These are phyloP conservation scores for Pavo muticus DNA, from an alignment of 2,113 vertebrate genomes.

Conservation along the genomic window DNA sequence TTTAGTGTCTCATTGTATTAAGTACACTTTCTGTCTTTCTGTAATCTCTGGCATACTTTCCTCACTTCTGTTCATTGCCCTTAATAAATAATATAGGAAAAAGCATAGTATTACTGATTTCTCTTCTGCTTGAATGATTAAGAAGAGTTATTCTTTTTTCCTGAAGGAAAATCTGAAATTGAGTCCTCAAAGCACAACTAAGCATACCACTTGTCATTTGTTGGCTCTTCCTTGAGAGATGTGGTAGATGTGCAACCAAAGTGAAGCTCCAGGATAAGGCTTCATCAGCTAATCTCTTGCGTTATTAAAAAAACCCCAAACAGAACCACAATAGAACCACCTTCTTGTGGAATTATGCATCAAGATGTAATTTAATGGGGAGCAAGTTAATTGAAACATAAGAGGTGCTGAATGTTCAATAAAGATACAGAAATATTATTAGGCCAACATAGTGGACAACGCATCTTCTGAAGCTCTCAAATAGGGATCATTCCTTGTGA, in stretches of 20 bases:
- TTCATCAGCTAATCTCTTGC: neutral
- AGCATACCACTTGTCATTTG: no score
- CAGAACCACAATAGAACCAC: neutral
- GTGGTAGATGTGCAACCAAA: neutral
- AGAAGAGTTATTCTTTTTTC: neutral
- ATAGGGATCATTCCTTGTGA: accelerated
- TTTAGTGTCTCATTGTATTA: neutral
- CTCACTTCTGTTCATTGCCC: neutral
- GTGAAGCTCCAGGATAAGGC: neutral
- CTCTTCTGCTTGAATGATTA: neutral
- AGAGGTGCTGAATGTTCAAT: neutral
- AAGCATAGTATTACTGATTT: neutral
- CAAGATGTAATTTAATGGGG: neutral
- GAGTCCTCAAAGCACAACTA: neutral
- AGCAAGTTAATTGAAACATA: neutral
- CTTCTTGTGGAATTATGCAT: neutral
- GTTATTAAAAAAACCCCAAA: neutral
- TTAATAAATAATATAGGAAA: neutral
- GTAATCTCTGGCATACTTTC: neutral
- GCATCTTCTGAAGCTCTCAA: neutral
- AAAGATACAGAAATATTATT: neutral
- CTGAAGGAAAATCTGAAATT: neutral
- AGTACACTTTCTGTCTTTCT: neutral
- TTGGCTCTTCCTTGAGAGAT: neutral
- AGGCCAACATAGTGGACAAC: neutral